Base-by-base conservation (phyloP, 2,113 vertebrate genomes). In the Pitta sordida region DNA sequence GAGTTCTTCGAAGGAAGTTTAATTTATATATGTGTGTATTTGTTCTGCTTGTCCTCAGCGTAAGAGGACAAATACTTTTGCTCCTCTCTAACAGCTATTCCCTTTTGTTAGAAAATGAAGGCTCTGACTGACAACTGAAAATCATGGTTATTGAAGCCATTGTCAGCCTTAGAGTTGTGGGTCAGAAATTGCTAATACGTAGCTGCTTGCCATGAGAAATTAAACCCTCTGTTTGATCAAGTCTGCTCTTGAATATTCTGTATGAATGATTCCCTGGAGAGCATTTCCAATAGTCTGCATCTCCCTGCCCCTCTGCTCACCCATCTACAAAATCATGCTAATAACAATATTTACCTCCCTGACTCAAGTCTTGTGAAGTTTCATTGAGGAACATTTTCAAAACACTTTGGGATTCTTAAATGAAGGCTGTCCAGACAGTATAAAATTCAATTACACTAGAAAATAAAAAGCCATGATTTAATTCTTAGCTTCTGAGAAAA, bases 361-460 rank as follows among this genome's bases (percentile, higher is more conserved):
- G 41, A 48, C 62, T 90, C 43, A 65, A 67, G 46, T 82, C 73
- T 63, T 75, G 65, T 90, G 95, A 90, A 75, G 70, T 59, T 90
- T 95, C 74, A 67, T 91, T 90, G 63, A 78, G 51, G 43, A 85
- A 63, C 12, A 27, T 78, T 78, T 90, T 78, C 64, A 46, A 85
- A 82, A 32, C 56, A 63, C 56, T 78, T 41, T 59, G 32, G 58
- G 34, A 82, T 74, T 88, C 69, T 85, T 82, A 91, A 87, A 88
- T 18, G 46, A 78, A 90, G 53, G 15, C 43, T 93, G 53, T 56
- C 39, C 81, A 93, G 76, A 68, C 37, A 76, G 76, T 86, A 86
- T 67, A 83, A 86, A 94, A 83, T 94, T 75, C 62, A 93, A 88
- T 94, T 88, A 68, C 56, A 52, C 56, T 32, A 85, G 27, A 82